Percentiles rank a stretch among this genome's conserved stretches.
phyloP scores from a whole-genome alignment of 53 echinoderm and acorn worm genomes.

The Arbacia lixula region DNA sequence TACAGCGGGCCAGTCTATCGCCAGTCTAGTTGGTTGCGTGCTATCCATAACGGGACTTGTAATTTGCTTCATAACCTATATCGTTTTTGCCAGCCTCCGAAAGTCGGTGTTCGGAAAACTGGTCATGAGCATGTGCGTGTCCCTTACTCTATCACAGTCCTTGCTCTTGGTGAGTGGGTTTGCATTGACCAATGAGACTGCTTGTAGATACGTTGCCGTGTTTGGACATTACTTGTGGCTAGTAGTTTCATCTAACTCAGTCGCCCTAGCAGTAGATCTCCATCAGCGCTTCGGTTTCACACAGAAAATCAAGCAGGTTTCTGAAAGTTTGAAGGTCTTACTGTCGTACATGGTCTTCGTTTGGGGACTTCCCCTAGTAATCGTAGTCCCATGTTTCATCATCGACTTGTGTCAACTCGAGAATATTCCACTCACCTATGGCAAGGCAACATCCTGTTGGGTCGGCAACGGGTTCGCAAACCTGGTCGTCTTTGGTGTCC shows the following conservation, averaged over 20 bases:
- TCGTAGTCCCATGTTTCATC: constrained; percentile 65
- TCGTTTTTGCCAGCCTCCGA: constrained; percentile 57
- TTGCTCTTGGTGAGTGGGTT: constrained; percentile 59
- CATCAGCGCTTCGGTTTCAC: constrained; percentile 52
- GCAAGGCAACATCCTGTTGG: constrained; percentile 59
- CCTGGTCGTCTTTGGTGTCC: constrained; percentile 62
- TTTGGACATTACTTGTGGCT: constrained; percentile 78
- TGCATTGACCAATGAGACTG: constrained; percentile 23
- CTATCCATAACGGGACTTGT: constrained; percentile 56
- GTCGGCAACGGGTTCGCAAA: constrained; percentile 53
- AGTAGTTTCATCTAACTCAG: constrained; percentile 55
- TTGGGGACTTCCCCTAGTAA: constrained; percentile 43
- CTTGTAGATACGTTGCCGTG: constrained; percentile 64
- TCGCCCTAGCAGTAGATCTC: constrained; percentile 66
- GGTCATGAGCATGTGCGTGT: constrained; percentile 64
- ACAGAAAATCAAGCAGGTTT: constrained; percentile 10
- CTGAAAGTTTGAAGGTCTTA: constrained; percentile 2
- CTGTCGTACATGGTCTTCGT: constrained; percentile 19
- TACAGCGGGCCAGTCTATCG: constrained; percentile 39
- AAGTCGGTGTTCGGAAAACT: constrained; percentile 55
- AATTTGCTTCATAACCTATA: constrained; percentile 60
- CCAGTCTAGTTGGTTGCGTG: constrained; percentile 55
- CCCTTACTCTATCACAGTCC: constrained; percentile 68
- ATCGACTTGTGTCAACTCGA: constrained; percentile 57
- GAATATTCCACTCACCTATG: constrained; percentile 58